Conservation (phyloP, 2,797 vertebrate species). For the Crocidura indochinensis region DNA sequence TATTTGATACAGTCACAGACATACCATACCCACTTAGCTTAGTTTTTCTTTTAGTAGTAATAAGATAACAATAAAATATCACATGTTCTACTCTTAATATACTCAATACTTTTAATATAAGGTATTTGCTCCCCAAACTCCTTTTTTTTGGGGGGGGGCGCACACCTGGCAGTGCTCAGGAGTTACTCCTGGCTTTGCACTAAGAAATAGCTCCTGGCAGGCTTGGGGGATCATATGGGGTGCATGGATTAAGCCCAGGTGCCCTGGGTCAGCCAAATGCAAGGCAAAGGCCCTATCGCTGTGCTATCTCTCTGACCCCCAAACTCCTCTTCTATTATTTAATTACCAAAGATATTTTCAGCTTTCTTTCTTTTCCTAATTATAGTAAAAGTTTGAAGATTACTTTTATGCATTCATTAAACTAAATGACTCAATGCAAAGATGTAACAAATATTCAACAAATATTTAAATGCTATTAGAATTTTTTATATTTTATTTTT, state of each 20-base stretch:
- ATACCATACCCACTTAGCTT: background rate
- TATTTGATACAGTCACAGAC: background rate
- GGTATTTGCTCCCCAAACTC: background rate
- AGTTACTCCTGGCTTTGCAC: too few species aligned
- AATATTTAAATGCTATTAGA: constrained; percentile 65
- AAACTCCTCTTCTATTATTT: constrained; percentile 64
- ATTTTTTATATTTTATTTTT: too few species aligned
- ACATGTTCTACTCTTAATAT: constrained; percentile 14
- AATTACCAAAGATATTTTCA: constrained; percentile 37
- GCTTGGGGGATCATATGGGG: too few species aligned
- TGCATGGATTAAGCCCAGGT: too few species aligned
- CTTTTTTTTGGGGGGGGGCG: too few species aligned
- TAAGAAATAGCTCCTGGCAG: too few species aligned
- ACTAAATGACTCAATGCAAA: constrained; percentile 60
- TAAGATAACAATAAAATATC: constrained; percentile 36
- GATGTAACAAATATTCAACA: constrained; percentile 69
- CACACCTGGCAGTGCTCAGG: too few species aligned
- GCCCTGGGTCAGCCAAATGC: too few species aligned
- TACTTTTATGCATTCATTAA: constrained; percentile 84
- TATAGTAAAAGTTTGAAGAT: constrained; percentile 70
- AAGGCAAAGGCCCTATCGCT: too few species aligned
- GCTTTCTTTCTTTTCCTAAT: constrained; percentile 46
- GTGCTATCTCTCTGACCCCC: too few species aligned
- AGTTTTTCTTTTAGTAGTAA: constrained; percentile 6
- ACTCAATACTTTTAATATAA: background rate